A percentile compares a stretch with the other conserved stretches of the same genome.
Evolutionary conservation across 2,113 vertebrate genomes (phyloP).

Genomic region (Telmatochromis brachygnathus): DNA sequence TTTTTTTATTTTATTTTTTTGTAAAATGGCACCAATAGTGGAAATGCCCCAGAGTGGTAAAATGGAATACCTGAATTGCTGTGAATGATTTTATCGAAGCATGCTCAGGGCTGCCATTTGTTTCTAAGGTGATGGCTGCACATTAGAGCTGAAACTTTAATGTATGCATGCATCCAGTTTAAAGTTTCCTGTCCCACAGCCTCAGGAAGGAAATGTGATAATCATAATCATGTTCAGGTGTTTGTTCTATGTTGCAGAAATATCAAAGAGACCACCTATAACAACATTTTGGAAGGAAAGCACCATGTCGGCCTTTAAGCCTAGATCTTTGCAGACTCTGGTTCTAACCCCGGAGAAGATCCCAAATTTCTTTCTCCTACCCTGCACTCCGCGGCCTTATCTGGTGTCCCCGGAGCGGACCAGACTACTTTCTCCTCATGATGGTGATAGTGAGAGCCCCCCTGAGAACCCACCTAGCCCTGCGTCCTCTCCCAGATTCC

Average conservation of each 20-base stretch:
- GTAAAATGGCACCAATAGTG: not conserved
- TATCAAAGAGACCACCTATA: not conserved
- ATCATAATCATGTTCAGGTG: not conserved
- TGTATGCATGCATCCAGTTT: not conserved
- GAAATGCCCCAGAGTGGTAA: not conserved
- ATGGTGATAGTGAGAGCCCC: not conserved
- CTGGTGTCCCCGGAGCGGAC: not conserved
- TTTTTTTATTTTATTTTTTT: not conserved
- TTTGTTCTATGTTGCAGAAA: not conserved
- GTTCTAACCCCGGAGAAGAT: constrained; percentile 61
- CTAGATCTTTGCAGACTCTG: not conserved
- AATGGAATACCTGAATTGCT: not conserved
- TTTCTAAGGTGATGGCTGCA: not conserved
- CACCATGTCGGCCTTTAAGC: not conserved
- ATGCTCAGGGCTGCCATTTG: not conserved
- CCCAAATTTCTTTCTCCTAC: constrained; percentile 48
- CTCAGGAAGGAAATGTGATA: not conserved
- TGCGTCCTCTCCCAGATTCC: not conserved
- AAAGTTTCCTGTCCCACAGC: not conserved
- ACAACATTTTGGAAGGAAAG: not conserved
- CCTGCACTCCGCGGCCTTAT: not conserved
- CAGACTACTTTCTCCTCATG: constrained; percentile 2
- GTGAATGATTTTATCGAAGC: not conserved
- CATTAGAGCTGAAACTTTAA: not conserved
- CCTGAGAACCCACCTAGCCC: not conserved